These are phyloP conservation scores for Manduca sexta DNA, from an alignment of 1,140 invertebrate species.

Conservation along the genomic window DNA sequence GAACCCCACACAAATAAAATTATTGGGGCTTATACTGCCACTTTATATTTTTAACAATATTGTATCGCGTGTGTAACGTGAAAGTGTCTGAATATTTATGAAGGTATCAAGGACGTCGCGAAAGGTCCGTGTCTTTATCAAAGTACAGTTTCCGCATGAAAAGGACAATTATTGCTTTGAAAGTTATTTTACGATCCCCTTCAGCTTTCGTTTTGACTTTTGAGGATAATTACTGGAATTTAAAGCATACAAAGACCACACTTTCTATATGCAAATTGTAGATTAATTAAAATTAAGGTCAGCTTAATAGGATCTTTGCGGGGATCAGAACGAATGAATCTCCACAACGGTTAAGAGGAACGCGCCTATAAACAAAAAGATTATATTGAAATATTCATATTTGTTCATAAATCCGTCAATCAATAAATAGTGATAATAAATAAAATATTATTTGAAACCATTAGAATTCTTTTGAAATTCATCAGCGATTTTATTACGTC, in stretches of 20 bases:
- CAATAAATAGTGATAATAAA: not conserved
- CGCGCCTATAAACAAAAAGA: not conserved
- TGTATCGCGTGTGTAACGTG: constrained; percentile 28
- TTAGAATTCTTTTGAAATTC: not conserved
- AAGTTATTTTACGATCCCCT: constrained; percentile 45
- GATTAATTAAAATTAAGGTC: constrained; percentile 19
- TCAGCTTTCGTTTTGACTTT: constrained; percentile 24
- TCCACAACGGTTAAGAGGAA: not conserved
- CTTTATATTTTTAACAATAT: constrained; percentile 25
- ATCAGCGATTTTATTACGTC: not conserved
- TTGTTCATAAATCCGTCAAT: not conserved
- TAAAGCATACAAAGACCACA: constrained; percentile 28
- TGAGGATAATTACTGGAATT: constrained; percentile 13
- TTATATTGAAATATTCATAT: not conserved
- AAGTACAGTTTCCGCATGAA: constrained; percentile 28
- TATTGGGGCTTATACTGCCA: constrained; percentile 17
- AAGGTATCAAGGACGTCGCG: constrained; percentile 33
- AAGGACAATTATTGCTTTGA: constrained; percentile 45
- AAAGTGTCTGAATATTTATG: constrained; percentile 58
- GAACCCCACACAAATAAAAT: constrained; percentile 15
- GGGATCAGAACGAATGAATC: not conserved
- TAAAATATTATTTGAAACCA: not conserved
- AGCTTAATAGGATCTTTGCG: not conserved
- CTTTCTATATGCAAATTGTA: constrained; percentile 33
- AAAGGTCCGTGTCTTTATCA: constrained; percentile 29